phyloP scores from a whole-genome alignment of 1,140 invertebrate species.

The Metopolophium dirhodum region DNA sequence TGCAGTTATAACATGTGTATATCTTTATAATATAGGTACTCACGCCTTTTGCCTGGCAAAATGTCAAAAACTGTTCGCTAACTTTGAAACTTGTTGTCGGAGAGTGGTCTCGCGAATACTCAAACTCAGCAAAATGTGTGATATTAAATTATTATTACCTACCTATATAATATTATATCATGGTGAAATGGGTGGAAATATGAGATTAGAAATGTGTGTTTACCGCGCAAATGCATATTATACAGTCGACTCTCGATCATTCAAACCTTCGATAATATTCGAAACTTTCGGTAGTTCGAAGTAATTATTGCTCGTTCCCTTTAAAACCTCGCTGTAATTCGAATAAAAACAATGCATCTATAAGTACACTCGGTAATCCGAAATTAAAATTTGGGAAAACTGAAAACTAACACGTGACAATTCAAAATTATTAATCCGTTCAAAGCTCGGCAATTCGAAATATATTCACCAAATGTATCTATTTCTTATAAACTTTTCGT shows the following conservation, averaged over 20 bases:
- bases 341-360: no score
- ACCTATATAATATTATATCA: neutral
- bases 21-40: neutral
- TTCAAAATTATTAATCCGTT: no score
- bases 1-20: neutral
- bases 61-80: neutral
- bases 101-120: neutral
- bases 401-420: no score
- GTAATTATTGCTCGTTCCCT: no score
- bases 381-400: no score
- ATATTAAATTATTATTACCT: neutral
- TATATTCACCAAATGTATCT: no score
- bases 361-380: no score
- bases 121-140: neutral
- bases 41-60: neutral
- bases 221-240: neutral
- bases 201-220: neutral
- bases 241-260: neutral
- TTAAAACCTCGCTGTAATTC: no score
- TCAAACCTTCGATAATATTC: neutral
- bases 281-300: no score
- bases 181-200: neutral
- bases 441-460: no score
- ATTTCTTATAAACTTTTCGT: no score
- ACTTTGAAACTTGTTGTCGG: neutral